Evolutionary conservation across 2,888 invertebrate species (phyloP), one percentile per base, ranked within the genome.

Genomic region (Ennomos quercinarius): DNA sequence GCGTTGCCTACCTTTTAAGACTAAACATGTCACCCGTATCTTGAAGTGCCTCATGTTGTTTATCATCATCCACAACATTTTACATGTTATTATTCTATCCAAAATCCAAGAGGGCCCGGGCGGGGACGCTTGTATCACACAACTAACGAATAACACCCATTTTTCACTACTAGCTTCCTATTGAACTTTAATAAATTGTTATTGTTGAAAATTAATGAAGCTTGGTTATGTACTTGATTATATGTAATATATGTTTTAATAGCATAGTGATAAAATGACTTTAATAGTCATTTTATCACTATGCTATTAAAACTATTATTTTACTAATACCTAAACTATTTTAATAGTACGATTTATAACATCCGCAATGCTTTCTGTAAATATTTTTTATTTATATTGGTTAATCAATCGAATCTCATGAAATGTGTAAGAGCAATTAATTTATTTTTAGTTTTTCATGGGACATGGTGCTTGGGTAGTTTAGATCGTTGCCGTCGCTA

Each of bases 401-500:
- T 13, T 17, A 9, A 34, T n/a, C 10, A 9, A 34, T 37, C n/a
- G 55, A 55, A 55, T 55, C 55, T 55, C 55, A 48, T 48, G 5
- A 17, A 41, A 27, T 27, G 5, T 27, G 27, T 38, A 43, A n/a
- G 34, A 42, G 12, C n/a, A 5, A 41, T 11, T 11, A 48, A 51
- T 61, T 56, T 61, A 60, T 57, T 70, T 67, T 64, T 64, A 61
- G 70, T 63, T 63, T 56, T 35, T 58, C 53, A 63, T 74, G 67
- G 70, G 66, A 70, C 78, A 77, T 74, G 80, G 76, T 78, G 78
- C 68, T 78, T 72, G 76, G 79, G 73, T 76, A 73, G 68, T 68
- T 70, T 59, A 57, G 58, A 43, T 74, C 59, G 66, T 63, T 51
- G 66, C 70, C 67, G 66, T 66, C 62, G 61, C 63, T 62, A 63